Conservation (phyloP, 64 coral and sea anemone species). For the Hydrozoanthus tunicans region DNA sequence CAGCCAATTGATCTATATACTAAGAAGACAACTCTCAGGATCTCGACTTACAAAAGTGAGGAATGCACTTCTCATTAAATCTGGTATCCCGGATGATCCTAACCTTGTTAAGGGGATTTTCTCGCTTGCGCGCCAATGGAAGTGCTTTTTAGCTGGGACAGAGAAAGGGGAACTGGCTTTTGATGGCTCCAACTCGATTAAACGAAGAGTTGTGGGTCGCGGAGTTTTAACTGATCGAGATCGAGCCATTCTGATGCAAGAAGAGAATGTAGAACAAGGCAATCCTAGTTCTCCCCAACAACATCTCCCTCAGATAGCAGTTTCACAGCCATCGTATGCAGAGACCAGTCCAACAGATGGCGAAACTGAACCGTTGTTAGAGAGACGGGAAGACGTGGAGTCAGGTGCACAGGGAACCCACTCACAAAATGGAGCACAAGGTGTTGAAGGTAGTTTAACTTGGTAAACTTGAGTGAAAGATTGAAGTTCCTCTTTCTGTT, state of each 20-base stretch:
- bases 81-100: slow-evolving; percentile 74
- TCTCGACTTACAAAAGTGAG: slow-evolving; percentile 86
- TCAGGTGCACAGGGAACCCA: not conserved
- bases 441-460: slow-evolving; percentile 5
- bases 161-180: slow-evolving; percentile 91
- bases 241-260: slow-evolving; percentile 89
- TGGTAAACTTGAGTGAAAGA: not conserved
- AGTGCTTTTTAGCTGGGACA: slow-evolving; percentile 92
- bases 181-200: slow-evolving; percentile 84
- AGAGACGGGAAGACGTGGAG: slow-evolving; percentile 9
- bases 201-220: slow-evolving; percentile 92
- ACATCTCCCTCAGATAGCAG: slow-evolving; percentile 51
- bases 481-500: not conserved
- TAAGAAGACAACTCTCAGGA: slow-evolving; percentile 83
- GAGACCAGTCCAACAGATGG: slow-evolving; percentile 4
- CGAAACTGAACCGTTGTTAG: slow-evolving; percentile 24
- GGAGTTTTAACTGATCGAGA: slow-evolving; percentile 97
- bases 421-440: not conserved
- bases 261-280: slow-evolving; percentile 43
- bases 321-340: slow-evolving; percentile 15
- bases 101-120: slow-evolving; percentile 94
- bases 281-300: not conserved
- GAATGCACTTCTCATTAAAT: slow-evolving; percentile 67
- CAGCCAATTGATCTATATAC: slow-evolving; percentile 89
- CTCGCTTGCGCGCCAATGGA: slow-evolving; percentile 92